These are phyloP conservation scores for Callosobruchus maculatus DNA, from an alignment of 2,888 invertebrate species.

Conservation along the genomic window DNA sequence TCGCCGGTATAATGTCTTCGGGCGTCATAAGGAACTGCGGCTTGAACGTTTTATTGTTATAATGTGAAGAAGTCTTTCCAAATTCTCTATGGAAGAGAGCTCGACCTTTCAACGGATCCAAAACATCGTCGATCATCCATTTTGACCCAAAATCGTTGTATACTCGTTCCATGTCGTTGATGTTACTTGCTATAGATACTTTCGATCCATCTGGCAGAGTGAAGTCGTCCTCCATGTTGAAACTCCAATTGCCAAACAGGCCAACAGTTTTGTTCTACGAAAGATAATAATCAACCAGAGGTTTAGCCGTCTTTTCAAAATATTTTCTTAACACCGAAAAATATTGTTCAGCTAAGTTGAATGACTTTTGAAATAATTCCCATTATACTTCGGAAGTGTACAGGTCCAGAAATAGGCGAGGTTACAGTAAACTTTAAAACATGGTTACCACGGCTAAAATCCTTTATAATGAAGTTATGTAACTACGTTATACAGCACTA, in stretches of 20 bases:
- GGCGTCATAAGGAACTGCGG: conserved; percentile 73
- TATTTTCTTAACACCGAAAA: too few relatives aligned
- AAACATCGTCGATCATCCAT: conserved; percentile 81
- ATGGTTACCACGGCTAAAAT: too few relatives aligned
- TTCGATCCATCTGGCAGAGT: conserved; percentile 67
- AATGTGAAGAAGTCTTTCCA: conserved; percentile 76
- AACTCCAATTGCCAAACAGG: conserved; percentile 88
- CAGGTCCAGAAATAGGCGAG: too few relatives aligned
- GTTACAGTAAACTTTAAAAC: too few relatives aligned
- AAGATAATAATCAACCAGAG: too few relatives aligned
- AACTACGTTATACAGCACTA: too few relatives aligned
- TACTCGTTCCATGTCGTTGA: conserved; percentile 68
- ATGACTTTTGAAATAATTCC: too few relatives aligned
- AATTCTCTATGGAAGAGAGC: conserved; percentile 77
- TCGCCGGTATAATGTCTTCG: conserved; percentile 67
- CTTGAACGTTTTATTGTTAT: conserved; percentile 71
- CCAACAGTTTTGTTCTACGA: conserved; percentile 84
- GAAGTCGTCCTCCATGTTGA: conserved; percentile 78
- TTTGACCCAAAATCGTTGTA: conserved; percentile 76
- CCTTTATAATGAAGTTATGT: too few relatives aligned
- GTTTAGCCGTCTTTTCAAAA: too few relatives aligned
- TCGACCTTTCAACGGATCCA: conserved; percentile 67
- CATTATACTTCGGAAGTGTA: too few relatives aligned
- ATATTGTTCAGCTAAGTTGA: too few relatives aligned
- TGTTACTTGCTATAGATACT: conserved; percentile 51